Percentiles rank a stretch among this genome's conserved stretches.
Evolutionary conservation across 2,113 vertebrate species (phyloP).

Genomic region (Cygnus buccinator): DNA sequence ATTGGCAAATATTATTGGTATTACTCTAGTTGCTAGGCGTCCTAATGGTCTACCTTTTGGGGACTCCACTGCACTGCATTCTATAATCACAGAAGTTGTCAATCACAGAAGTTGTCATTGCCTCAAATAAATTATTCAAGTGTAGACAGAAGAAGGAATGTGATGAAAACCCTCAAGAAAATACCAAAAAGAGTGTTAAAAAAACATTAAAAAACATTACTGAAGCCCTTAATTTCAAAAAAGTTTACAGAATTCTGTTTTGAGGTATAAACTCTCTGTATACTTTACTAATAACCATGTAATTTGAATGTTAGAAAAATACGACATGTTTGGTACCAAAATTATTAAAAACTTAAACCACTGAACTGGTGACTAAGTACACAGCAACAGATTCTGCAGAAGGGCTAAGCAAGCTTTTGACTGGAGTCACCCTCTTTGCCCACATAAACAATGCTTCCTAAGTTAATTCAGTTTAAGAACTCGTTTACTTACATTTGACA

Average conservation of each 20-base stretch:
- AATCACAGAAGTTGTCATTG: neutral
- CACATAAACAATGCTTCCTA: neutral
- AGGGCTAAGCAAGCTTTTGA: neutral
- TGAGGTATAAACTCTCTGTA: neutral
- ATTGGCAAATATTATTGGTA: neutral
- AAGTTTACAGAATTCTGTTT: neutral
- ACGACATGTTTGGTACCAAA: neutral
- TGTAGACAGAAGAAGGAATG: neutral
- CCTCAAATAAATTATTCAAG: neutral
- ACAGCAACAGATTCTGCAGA: neutral
- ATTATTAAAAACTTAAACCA: neutral
- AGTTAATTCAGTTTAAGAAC: neutral
- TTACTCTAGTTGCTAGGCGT: slow-evolving; percentile 33
- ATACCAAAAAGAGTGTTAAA: neutral
- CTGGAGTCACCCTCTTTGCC: neutral
- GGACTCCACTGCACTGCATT: neutral
- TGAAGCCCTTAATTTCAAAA: neutral
- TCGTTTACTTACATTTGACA: neutral
- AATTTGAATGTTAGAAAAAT: neutral
- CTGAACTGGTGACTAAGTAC: neutral
- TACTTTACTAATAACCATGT: neutral
- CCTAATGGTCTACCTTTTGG: neutral
- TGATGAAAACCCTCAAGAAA: neutral
- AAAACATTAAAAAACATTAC: neutral
- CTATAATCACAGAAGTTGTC: neutral